phyloP scores from a whole-genome alignment of 2,888 invertebrate genomes.

The Gymnocheta viridis region DNA sequence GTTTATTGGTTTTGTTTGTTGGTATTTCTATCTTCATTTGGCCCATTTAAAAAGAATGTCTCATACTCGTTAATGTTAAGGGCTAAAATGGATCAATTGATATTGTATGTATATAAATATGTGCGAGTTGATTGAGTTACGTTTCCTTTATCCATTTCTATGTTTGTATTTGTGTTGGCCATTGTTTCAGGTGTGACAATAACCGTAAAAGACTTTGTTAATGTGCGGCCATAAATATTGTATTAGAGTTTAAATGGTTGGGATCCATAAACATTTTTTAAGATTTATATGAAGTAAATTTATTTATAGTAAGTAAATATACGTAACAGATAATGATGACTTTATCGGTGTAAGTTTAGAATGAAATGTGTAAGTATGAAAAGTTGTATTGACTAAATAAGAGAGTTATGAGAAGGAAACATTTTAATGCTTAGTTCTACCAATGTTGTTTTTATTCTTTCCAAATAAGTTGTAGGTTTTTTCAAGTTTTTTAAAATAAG shows the following conservation, averaged over 20 bases:
- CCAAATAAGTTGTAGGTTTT: no score
- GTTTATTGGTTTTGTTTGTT: slow-evolving; percentile 72
- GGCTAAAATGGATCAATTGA: slow-evolving; percentile 40
- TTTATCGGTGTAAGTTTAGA: not conserved
- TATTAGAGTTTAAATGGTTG: slow-evolving; percentile 37
- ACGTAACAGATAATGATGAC: slow-evolving; percentile 51
- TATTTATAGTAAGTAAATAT: slow-evolving; percentile 49
- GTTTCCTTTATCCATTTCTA: slow-evolving; percentile 42
- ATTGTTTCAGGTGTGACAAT: slow-evolving; percentile 74
- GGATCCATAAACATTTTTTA: slow-evolving; percentile 10
- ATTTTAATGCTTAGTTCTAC: no score
- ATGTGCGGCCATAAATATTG: slow-evolving; percentile 71
- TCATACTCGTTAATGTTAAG: not conserved
- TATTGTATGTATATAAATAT: not conserved
- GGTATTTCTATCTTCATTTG: slow-evolving; percentile 25
- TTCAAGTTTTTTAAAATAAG: no score
- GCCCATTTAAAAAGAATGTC: slow-evolving; percentile 10
- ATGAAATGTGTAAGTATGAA: no score
- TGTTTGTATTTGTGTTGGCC: slow-evolving; percentile 5
- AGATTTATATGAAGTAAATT: slow-evolving; percentile 69
- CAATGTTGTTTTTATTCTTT: no score
- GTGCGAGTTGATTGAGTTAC: slow-evolving; percentile 55
- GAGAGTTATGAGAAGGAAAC: no score
- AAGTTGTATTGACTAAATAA: no score
- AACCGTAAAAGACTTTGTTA: slow-evolving; percentile 73